phyloP scores from a whole-genome alignment of 1,140 invertebrate genomes.

The Drosophila trapezifrons region DNA sequence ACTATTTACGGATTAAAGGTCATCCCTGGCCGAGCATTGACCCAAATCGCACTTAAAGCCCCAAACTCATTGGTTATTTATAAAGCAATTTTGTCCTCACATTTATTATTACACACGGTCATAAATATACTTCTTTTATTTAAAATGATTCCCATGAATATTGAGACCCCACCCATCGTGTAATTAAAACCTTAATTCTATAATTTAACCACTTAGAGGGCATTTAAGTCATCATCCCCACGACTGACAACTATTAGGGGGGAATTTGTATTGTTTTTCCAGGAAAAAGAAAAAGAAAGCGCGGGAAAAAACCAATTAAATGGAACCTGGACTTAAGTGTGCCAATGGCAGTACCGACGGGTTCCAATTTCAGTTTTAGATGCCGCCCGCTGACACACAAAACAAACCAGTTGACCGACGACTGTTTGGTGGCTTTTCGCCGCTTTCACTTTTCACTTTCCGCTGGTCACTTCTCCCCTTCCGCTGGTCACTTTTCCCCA shows the following conservation, averaged over 20 bases:
- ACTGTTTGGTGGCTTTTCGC: conserved; percentile 36
- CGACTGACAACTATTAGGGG: conserved; percentile 13
- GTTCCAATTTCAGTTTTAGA: conserved; percentile 48
- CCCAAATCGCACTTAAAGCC: conserved; percentile 9
- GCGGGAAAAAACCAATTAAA: conserved; percentile 31
- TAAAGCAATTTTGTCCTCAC: conserved; percentile 26
- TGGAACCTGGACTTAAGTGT: conserved; percentile 50
- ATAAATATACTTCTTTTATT: not conserved
- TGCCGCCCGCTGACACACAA: conserved; percentile 34
- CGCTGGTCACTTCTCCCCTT: conserved; percentile 19
- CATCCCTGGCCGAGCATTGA: not conserved
- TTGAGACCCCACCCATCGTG: not conserved
- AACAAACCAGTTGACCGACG: conserved; percentile 41
- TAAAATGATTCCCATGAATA: not conserved
- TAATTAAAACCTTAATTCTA: conserved; percentile 35
- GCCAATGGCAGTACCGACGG: conserved; percentile 34
- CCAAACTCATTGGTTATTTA: conserved; percentile 17
- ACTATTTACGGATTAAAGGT: not conserved
- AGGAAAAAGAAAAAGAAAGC: not conserved
- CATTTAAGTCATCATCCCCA: conserved; percentile 14
- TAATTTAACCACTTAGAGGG: conserved; percentile 31
- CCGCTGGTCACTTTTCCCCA: conserved; percentile 6
- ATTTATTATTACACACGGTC: conserved; percentile 7
- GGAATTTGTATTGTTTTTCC: conserved; percentile 28
- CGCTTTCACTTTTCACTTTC: conserved; percentile 43